These are phyloP conservation scores for Drosophila athabasca DNA, from an alignment of 1,140 invertebrate genomes.

Conservation along the genomic window DNA sequence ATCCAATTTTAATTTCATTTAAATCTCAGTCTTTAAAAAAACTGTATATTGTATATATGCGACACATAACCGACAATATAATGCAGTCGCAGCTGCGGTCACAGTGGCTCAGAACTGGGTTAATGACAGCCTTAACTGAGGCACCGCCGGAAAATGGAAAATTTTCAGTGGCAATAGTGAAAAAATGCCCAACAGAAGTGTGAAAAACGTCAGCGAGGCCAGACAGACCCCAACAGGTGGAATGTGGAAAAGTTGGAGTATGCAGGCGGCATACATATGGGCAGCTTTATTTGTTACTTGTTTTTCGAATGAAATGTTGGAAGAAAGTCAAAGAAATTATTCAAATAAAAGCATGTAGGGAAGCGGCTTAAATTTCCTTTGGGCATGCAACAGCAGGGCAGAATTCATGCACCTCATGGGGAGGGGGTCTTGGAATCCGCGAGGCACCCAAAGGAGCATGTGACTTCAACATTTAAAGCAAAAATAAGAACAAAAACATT, in stretches of 20 bases:
- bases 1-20: slow-evolving; percentile 67
- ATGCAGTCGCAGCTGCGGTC: slow-evolving; percentile 15
- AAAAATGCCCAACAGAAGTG: slow-evolving; percentile 4
- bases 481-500: neutral
- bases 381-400: too few relatives aligned
- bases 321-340: too few relatives aligned
- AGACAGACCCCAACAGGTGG: slow-evolving; percentile 24
- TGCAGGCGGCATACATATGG: neutral
- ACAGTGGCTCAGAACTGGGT: slow-evolving; percentile 72
- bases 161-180: slow-evolving; percentile 1
- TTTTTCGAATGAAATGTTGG: slow-evolving; percentile 19
- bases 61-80: slow-evolving; percentile 27
- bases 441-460: too few relatives aligned
- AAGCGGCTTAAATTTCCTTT: too few relatives aligned
- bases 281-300: too few relatives aligned
- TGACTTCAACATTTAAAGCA: neutral
- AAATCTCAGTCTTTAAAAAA: slow-evolving; percentile 65
- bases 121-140: slow-evolving; percentile 78
- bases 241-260: neutral
- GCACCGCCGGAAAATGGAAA: slow-evolving; percentile 71
- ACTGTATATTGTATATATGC: slow-evolving; percentile 14
- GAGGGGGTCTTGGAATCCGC: too few relatives aligned
- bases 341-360: too few relatives aligned
- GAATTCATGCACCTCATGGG: too few relatives aligned
- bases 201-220: neutral